Conservation (phyloP, 1,140 invertebrate species). For the Andricus grossulariae region DNA sequence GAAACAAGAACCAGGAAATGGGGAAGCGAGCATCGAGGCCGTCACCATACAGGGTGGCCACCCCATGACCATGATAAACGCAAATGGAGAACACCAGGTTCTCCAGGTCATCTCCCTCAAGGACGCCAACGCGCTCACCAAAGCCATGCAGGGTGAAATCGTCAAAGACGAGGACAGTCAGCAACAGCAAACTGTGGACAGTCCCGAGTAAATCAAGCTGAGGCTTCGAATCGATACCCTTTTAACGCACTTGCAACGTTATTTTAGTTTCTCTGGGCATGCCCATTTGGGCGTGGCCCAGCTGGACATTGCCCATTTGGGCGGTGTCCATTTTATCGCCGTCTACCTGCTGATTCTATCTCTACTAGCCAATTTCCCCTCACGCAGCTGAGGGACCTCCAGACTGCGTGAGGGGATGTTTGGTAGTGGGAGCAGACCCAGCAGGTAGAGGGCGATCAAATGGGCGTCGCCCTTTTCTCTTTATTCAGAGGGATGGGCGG, state of each 20-base stretch:
- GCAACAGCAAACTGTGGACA: slow-evolving; percentile 70
- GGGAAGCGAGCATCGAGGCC: slow-evolving; percentile 81
- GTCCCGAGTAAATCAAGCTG: slow-evolving; percentile 67
- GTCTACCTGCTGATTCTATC: no score
- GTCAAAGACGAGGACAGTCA: slow-evolving; percentile 75
- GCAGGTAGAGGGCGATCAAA: no score
- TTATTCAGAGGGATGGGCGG: not conserved
- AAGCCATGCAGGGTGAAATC: slow-evolving; percentile 82
- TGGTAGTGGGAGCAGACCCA: no score
- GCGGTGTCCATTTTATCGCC: no score
- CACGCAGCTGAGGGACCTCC: no score
- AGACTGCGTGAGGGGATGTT: no score
- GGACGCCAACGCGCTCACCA: slow-evolving; percentile 86
- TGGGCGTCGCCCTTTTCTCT: not conserved
- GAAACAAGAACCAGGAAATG: slow-evolving; percentile 81
- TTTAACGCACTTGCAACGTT: slow-evolving; percentile 11
- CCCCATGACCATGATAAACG: slow-evolving; percentile 87
- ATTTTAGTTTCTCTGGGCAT: not conserved
- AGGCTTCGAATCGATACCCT: not conserved
- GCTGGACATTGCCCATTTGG: no score
- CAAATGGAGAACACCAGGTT: slow-evolving; percentile 84
- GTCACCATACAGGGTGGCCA: slow-evolving; percentile 79
- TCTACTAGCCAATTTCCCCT: no score
- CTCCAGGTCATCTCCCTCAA: slow-evolving; percentile 89
- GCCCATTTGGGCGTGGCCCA: no score